These are phyloP conservation scores for Poecilia picta DNA, from an alignment of 2,797 vertebrate genomes.

Conservation along the genomic window DNA sequence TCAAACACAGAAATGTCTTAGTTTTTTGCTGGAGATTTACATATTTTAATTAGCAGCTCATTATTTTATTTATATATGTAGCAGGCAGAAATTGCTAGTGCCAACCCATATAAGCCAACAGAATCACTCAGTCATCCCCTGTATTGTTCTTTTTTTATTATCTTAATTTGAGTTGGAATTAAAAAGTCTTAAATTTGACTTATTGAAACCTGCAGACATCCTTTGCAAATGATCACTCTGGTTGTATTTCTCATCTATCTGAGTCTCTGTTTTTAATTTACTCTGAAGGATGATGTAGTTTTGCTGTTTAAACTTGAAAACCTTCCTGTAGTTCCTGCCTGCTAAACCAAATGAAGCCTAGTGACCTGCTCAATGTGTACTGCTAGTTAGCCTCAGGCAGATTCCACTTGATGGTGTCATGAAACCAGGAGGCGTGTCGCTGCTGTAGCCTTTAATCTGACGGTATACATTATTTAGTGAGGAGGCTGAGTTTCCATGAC, in stretches of 20 bases:
- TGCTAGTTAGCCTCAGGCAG: constrained; percentile 5
- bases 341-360: not conserved
- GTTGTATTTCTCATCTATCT: not conserved
- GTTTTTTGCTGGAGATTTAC: too few species aligned
- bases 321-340: not conserved
- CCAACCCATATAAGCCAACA: too few species aligned
- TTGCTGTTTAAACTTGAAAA: not conserved
- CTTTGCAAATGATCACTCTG: too few species aligned
- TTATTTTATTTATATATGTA: too few species aligned
- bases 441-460: constrained; percentile 27
- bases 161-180: too few species aligned
- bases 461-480: constrained; percentile 15
- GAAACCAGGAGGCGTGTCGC: constrained; percentile 13
- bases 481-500: constrained; percentile 15
- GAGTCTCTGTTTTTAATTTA: not conserved
- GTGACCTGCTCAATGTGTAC: not conserved
- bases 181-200: too few species aligned
- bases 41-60: too few species aligned
- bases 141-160: too few species aligned
- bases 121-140: too few species aligned
- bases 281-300: not conserved
- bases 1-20: too few species aligned
- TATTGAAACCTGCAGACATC: too few species aligned
- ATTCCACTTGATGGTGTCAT: constrained; percentile 17
- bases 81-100: too few species aligned